Percentiles rank a stretch among this genome's conserved stretches.
phyloP scores from a whole-genome alignment of 2,797 vertebrate genomes.

The Pipistrellus nathusii region DNA sequence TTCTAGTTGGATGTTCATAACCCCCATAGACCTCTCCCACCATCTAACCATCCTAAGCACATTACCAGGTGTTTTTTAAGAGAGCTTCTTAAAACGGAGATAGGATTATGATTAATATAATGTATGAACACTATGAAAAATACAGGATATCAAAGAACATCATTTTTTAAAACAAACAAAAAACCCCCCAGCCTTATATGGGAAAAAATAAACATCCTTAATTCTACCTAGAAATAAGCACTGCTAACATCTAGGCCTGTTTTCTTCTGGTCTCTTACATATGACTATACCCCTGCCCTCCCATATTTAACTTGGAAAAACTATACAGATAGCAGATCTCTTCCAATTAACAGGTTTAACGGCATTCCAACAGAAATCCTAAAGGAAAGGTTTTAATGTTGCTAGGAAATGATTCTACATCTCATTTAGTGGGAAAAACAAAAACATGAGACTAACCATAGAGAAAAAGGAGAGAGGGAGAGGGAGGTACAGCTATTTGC shows the following conservation, averaged over 20 bases:
- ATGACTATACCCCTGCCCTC: not conserved
- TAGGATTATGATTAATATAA: not conserved
- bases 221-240: constrained; percentile 9
- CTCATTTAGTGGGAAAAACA: not conserved
- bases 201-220: not conserved
- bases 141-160: not conserved
- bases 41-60: not conserved
- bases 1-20: not conserved
- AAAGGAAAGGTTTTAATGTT: not conserved
- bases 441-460: not conserved
- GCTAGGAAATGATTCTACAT: not conserved
- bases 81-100: not conserved
- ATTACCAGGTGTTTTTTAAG: not conserved
- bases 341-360: not conserved
- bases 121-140: not conserved
- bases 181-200: not conserved
- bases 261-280: not conserved
- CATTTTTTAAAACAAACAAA: not conserved
- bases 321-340: not conserved
- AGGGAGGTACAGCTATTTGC: not conserved
- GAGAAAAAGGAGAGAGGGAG: not conserved
- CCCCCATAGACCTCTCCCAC: not conserved
- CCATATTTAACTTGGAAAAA: not conserved
- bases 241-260: not conserved
- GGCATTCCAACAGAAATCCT: constrained; percentile 9